These are phyloP conservation scores for Eumeta japonica DNA, from an alignment of 1,140 invertebrate species.

Conservation along the genomic window DNA sequence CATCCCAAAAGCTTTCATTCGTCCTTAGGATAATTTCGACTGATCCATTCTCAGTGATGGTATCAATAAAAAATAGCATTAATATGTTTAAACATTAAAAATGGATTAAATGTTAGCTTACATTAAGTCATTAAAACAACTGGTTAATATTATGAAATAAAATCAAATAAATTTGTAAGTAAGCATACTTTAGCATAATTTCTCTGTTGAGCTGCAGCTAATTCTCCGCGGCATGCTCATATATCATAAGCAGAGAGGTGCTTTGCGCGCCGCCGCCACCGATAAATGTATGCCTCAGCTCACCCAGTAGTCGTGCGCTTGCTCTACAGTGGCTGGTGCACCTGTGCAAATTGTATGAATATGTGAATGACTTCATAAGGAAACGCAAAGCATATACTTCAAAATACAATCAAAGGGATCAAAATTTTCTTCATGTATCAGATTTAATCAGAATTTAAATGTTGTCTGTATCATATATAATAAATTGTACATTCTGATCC, in stretches of 20 bases:
- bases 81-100: too few species aligned
- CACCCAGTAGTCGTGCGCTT: conserved; percentile 32
- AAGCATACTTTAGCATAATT: conserved; percentile 90
- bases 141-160: conserved; percentile 7
- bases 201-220: conserved; percentile 75
- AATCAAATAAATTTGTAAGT: conserved; percentile 66
- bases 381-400: too few species aligned
- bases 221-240: conserved; percentile 82
- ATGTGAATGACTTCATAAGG: too few species aligned
- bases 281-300: conserved; percentile 81
- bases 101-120: conserved; percentile 1
- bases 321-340: conserved; percentile 32
- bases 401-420: too few species aligned
- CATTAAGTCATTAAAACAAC: conserved; percentile 6
- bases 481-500: too few species aligned
- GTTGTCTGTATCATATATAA: too few species aligned
- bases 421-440: too few species aligned
- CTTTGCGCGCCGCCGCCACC: conserved; percentile 84
- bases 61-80: too few species aligned
- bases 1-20: too few species aligned
- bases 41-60: too few species aligned
- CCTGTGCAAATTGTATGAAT: conserved; percentile 23
- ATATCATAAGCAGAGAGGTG: conserved; percentile 74
- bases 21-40: too few species aligned
- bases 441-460: too few species aligned